phyloP scores from a whole-genome alignment of 2,888 invertebrate species.

The Baronia brevicornis region DNA sequence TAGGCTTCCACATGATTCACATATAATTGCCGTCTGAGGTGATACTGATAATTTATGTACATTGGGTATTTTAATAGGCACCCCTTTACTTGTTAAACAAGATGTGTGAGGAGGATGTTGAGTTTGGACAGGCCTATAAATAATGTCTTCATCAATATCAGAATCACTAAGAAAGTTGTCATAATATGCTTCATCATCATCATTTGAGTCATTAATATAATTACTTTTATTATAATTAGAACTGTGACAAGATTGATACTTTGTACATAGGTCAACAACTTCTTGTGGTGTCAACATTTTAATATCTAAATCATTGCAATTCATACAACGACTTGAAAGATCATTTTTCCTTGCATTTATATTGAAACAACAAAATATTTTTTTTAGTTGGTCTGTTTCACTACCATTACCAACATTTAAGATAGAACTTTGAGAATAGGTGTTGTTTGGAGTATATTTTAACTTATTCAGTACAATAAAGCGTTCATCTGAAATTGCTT shows the following conservation, averaged over 20 bases:
- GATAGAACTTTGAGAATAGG: slow-evolving; percentile 67
- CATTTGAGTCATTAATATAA: slow-evolving; percentile 33
- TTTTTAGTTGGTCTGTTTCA: slow-evolving; percentile 76
- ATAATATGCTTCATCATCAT: slow-evolving; percentile 40
- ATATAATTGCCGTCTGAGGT: slow-evolving; percentile 78
- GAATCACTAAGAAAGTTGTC: slow-evolving; percentile 59
- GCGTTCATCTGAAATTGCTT: slow-evolving; percentile 54
- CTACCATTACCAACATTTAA: slow-evolving; percentile 74
- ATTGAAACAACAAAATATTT: slow-evolving; percentile 80
- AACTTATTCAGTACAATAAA: slow-evolving; percentile 44
- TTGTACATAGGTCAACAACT: slow-evolving; percentile 40
- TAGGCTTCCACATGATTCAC: slow-evolving; percentile 83
- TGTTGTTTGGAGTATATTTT: slow-evolving; percentile 72
- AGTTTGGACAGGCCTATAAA: slow-evolving; percentile 28
- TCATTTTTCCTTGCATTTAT: slow-evolving; percentile 77
- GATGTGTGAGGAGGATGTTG: slow-evolving; percentile 10
- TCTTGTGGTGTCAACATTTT: slow-evolving; percentile 38
- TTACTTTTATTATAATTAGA: slow-evolving; percentile 19
- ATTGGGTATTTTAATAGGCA: slow-evolving; percentile 69
- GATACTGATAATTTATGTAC: slow-evolving; percentile 57
- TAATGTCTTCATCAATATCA: slow-evolving; percentile 48
- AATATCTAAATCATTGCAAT: slow-evolving; percentile 62
- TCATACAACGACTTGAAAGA: slow-evolving; percentile 83
- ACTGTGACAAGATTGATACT: slow-evolving; percentile 29
- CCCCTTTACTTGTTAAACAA: slow-evolving; percentile 73